Evolutionary conservation across 1,140 invertebrate genomes (phyloP).

Genomic region (Temnothorax curvispinosus): DNA sequence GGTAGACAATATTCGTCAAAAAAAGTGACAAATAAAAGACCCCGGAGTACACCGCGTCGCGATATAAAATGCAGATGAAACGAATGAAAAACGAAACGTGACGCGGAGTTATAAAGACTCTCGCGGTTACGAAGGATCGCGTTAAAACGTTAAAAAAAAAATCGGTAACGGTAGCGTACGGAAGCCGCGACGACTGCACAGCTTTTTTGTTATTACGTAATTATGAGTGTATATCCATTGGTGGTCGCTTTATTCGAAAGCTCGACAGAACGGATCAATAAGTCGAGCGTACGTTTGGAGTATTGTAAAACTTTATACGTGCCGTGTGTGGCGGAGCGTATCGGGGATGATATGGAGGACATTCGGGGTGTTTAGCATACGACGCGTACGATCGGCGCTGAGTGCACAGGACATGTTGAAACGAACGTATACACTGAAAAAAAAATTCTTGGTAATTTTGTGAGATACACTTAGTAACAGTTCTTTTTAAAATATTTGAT

Average conservation of each 20-base stretch:
- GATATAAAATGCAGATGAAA: background rate
- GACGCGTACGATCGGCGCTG: background rate
- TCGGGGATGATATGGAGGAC: conserved; percentile 4
- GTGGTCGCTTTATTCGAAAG: conserved; percentile 24
- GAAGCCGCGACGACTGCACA: background rate
- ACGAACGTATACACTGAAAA: background rate
- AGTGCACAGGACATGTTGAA: background rate
- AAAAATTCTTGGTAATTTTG: too few species aligned
- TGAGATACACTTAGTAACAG: too few species aligned
- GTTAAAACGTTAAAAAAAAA: conserved; percentile 2
- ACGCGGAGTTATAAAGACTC: background rate
- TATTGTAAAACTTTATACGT: conserved; percentile 53
- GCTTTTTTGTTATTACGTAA: conserved; percentile 26
- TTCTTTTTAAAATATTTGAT: too few species aligned
- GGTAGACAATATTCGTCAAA: background rate
- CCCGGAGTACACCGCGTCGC: too few species aligned
- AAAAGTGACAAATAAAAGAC: background rate
- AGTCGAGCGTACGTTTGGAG: conserved; percentile 29
- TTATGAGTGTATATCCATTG: conserved; percentile 3
- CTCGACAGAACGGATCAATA: conserved; percentile 43
- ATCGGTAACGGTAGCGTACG: background rate
- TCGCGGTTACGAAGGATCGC: conserved; percentile 21
- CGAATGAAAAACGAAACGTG: background rate
- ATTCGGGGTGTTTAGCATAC: conserved; percentile 35
- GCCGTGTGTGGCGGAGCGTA: background rate